These are phyloP conservation scores for Lacerta bilineata DNA, from an alignment of 2,797 vertebrate species.

Conservation along the genomic window DNA sequence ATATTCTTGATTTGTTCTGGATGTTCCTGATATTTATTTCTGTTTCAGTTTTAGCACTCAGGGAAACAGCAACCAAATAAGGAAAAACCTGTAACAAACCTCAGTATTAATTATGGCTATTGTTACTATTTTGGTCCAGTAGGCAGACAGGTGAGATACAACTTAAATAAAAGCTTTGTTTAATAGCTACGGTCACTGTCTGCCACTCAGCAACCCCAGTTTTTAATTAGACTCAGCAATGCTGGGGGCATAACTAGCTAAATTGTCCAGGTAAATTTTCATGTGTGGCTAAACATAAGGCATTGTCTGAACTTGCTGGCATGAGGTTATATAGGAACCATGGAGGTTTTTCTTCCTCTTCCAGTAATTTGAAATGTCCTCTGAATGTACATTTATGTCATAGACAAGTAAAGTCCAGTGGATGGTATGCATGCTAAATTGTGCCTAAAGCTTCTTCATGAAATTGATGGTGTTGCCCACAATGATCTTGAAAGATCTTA, in stretches of 20 bases:
- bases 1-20: not conserved
- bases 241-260: not conserved
- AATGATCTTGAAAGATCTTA: conserved; percentile 48
- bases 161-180: not conserved
- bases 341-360: too few relatives aligned
- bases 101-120: not conserved
- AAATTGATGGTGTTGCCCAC: conserved; percentile 50
- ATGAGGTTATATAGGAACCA: not conserved
- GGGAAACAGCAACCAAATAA: not conserved
- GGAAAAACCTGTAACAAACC: not conserved
- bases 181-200: not conserved
- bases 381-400: conserved; percentile 36
- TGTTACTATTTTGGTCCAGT: not conserved
- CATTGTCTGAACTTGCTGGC: not conserved
- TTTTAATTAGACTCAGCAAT: not conserved
- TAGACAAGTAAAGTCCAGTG: conserved; percentile 8
- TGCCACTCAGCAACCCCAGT: not conserved
- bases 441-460: conserved; percentile 44
- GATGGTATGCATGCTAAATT: conserved; percentile 47
- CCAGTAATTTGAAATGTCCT: not conserved
- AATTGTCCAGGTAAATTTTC: conserved; percentile 9
- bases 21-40: not conserved
- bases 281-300: not conserved
- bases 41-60: not conserved
- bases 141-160: not conserved